Evolutionary conservation across 2,113 vertebrate genomes (phyloP).

Genomic region (Neofelis nebulosa): DNA sequence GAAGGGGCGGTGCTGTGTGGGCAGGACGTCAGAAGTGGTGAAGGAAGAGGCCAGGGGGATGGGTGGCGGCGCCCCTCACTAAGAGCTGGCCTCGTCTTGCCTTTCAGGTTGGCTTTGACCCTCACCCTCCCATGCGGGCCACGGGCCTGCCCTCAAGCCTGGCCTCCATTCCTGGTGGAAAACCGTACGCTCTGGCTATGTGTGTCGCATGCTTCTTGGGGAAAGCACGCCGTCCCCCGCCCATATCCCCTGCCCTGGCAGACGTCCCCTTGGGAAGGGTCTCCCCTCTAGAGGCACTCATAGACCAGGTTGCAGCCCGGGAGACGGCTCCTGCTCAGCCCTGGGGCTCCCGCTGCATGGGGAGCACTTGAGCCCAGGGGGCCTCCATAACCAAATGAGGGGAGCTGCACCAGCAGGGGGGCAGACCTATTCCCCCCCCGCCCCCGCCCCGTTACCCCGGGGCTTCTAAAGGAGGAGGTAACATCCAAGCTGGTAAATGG

Average conservation of each 20-base stretch:
- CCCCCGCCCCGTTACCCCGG: rapidly evolving
- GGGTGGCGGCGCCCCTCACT: rapidly evolving
- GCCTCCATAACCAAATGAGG: too few relatives aligned
- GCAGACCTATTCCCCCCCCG: neutral
- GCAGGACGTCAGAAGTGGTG: neutral
- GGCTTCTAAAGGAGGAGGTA: neutral
- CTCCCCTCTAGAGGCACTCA: neutral
- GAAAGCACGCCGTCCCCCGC: rapidly evolving
- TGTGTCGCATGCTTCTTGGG: neutral
- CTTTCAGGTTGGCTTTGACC: constrained; percentile 94
- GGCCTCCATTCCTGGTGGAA: constrained; percentile 95
- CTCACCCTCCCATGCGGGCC: constrained; percentile 93
- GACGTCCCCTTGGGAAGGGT: neutral
- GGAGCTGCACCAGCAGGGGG: too few relatives aligned
- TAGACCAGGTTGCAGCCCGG: neutral
- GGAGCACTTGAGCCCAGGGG: neutral
- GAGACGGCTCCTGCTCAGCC: neutral
- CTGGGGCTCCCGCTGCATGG: neutral
- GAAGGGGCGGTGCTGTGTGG: neutral
- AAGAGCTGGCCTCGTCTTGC: neutral
- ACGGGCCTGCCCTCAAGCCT: constrained; percentile 93
- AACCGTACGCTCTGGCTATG: constrained; percentile 89
- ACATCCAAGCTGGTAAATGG: neutral
- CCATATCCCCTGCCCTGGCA: neutral
- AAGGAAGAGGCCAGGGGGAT: neutral